These are phyloP conservation scores for Sarcophaga peregrina DNA, from an alignment of 1,140 invertebrate genomes.

Conservation along the genomic window DNA sequence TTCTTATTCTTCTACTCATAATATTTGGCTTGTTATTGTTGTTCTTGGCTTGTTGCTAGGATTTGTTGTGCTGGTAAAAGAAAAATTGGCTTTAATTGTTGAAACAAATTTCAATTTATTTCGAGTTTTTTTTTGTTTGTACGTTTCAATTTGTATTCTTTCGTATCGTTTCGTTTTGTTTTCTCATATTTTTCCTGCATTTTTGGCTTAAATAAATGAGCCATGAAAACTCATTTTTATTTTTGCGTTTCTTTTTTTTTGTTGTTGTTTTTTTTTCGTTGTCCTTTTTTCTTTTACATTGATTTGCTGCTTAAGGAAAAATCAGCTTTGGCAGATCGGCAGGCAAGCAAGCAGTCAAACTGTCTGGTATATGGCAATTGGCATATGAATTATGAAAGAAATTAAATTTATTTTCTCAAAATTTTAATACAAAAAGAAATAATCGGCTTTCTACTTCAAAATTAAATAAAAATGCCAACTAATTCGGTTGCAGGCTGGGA, in stretches of 20 bases:
- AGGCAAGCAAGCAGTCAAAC: no score
- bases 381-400: background rate
- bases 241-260: background rate
- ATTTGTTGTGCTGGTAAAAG: background rate
- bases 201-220: slow-evolving; percentile 11
- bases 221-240: background rate
- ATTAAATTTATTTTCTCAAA: background rate
- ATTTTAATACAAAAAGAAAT: no score
- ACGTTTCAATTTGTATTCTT: background rate
- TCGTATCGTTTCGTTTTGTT: background rate
- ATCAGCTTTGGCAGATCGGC: no score
- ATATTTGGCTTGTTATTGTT: background rate
- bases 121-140: no score
- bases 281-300: no score
- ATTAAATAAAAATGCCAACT: no score
- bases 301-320: no score
- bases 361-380: background rate
- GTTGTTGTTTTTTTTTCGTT: no score
- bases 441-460: no score
- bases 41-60: slow-evolving; percentile 3
- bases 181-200: background rate
- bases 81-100: slow-evolving; percentile 35
- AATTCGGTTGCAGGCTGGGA: no score
- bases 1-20: no score
- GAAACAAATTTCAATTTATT: slow-evolving; percentile 36